Percentiles rank a stretch among this genome's conserved stretches.
These are phyloP conservation scores for Gorsachius goisagi DNA, from an alignment of 2,113 vertebrate species.

Conservation along the genomic window DNA sequence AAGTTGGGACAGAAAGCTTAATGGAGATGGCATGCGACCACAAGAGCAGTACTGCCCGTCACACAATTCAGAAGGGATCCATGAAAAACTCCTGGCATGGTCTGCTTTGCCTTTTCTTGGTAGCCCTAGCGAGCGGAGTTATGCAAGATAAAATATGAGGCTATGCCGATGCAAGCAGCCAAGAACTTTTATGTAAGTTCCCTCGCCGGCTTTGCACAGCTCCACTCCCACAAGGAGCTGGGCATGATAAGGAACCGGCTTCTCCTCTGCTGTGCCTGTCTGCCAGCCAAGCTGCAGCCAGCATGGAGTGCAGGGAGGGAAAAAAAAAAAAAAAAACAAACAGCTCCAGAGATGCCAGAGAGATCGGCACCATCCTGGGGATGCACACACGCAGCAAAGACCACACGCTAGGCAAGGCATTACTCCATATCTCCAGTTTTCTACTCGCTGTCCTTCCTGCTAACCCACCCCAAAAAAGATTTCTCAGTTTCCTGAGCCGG, in stretches of 20 bases:
- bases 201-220: not conserved
- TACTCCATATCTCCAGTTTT: not conserved
- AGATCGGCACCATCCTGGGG: not conserved
- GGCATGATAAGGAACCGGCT: not conserved
- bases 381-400: not conserved
- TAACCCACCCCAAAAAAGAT: not conserved
- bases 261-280: not conserved
- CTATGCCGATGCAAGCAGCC: not conserved
- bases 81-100: not conserved
- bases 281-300: not conserved
- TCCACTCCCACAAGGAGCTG: slow-evolving; percentile 15
- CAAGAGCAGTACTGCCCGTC: not conserved
- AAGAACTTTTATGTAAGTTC: slow-evolving; percentile 52
- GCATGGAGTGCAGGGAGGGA: rapidly evolving
- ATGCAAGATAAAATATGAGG: slow-evolving; percentile 38
- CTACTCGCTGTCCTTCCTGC: not conserved
- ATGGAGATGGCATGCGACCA: not conserved
- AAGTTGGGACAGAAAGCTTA: not conserved
- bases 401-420: too few relatives aligned
- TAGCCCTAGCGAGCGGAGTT: not conserved
- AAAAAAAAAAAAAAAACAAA: not conserved
- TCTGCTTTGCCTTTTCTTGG: not conserved
- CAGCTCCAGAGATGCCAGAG: not conserved
- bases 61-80: not conserved
- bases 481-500: not conserved